Evolutionary conservation across 2,888 invertebrate species (phyloP), one percentile per base, ranked within the genome.

Genomic region (Stenurella melanura): DNA sequence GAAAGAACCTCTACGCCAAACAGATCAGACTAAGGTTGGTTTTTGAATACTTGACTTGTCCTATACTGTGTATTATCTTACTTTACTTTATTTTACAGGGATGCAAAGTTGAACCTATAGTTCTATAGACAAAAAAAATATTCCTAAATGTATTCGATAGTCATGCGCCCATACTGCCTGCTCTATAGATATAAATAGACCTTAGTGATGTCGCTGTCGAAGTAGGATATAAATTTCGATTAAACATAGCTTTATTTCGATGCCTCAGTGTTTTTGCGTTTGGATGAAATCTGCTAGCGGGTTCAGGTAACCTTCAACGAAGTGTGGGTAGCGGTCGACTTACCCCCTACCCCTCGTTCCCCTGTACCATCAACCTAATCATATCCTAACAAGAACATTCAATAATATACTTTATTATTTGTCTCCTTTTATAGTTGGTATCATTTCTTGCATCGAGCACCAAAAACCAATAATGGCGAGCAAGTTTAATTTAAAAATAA

Each of bases 381-480:
- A 74, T 58, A 67, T 67, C 73, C 58, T 67, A 74, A 74, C 67
- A 74, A 60, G 73, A 74, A 58, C 73, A 67, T 67, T 66, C 73
- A 67, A 66, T 73, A 73, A 67, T 67, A 57, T 57, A 74, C 30
- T 74, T 73, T 66, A 73, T 73, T 73, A 73, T 66, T 73, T 73
- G 54, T 63, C 73, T 66, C 66, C 66, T 73, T 74, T 67, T 74
- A 74, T 57, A 34, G 18, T 69, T 57, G 34, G 57, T 58, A 34
- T 69, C 34, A 30, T 15, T 38, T 69, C 57, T 30, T 69, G 69
- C 69, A 58, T 58, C 38, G 19, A 64, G 68, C 63, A 73, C 30
- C 50, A 54, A 69, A 61, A 74, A 63, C 68, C 63, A 61, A 70
- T 70, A 75, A 54, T 70, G 57, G 64, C 57, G 34, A 71, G 38